Evolutionary conservation across 1,140 invertebrate species (phyloP).

Genomic region (Trissolcus basalis): DNA sequence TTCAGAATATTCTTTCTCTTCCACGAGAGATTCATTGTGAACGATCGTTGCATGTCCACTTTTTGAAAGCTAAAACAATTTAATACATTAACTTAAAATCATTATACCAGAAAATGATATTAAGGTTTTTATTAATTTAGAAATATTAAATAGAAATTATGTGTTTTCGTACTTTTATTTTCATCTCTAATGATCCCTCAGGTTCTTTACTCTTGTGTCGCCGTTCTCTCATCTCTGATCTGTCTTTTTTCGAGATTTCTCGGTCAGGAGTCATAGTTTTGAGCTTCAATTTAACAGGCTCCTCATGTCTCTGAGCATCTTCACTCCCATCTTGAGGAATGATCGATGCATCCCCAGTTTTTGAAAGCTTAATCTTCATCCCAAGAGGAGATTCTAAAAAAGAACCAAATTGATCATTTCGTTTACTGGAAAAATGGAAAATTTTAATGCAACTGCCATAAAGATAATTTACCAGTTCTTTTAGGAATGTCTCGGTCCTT

Average conservation of each 20-base stretch:
- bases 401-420: slow-evolving; percentile 1
- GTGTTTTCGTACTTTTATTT: slow-evolving; percentile 63
- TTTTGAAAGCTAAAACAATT: slow-evolving; percentile 61
- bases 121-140: slow-evolving; percentile 4
- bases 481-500: slow-evolving; percentile 52
- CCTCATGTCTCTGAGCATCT: slow-evolving; percentile 33
- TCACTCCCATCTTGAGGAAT: slow-evolving; percentile 27
- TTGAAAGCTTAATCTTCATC: slow-evolving; percentile 69
- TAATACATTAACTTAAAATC: background rate
- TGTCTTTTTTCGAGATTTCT: slow-evolving; percentile 54
- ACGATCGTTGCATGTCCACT: slow-evolving; percentile 70
- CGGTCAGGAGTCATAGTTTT: slow-evolving; percentile 44
- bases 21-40: slow-evolving; percentile 57
- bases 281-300: slow-evolving; percentile 33
- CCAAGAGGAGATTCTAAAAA: slow-evolving; percentile 67
- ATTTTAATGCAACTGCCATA: background rate
- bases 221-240: slow-evolving; percentile 36
- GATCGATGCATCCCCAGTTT: slow-evolving; percentile 55
- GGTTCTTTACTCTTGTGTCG: slow-evolving; percentile 57
- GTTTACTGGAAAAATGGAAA: background rate
- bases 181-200: slow-evolving; percentile 69
- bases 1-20: slow-evolving; percentile 53
- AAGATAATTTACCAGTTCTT: slow-evolving; percentile 43
- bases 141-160: background rate
- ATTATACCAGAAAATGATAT: too few relatives aligned